A percentile compares a stretch with the other conserved stretches of the same genome.
These are phyloP conservation scores for Cavia porcellus DNA, from an alignment of 2,113 vertebrate species.

Conservation along the genomic window DNA sequence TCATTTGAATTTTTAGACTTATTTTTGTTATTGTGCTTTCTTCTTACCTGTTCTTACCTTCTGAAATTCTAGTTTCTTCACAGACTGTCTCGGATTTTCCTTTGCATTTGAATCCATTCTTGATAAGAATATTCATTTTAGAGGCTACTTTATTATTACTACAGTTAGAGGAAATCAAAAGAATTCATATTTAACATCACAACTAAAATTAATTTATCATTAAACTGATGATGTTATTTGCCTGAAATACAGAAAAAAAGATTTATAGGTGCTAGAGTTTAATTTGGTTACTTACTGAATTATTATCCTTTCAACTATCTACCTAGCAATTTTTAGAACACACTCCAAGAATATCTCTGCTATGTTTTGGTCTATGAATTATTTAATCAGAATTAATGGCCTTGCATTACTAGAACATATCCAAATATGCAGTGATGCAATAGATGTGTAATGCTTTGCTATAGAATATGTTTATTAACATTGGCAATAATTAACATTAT, in stretches of 20 bases:
- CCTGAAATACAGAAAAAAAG: not conserved
- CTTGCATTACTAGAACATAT: constrained; percentile 43
- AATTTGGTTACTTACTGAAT: constrained; percentile 21
- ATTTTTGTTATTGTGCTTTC: constrained; percentile 78
- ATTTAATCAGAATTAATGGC: constrained; percentile 63
- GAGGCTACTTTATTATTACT: not conserved
- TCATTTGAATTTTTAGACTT: constrained; percentile 77
- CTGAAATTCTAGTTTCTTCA: constrained; percentile 47
- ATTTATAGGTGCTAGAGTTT: not conserved
- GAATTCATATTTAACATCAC: not conserved
- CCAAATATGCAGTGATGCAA: constrained; percentile 27
- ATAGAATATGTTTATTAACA: constrained; percentile 54
- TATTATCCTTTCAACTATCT: constrained; percentile 34
- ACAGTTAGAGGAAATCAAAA: not conserved
- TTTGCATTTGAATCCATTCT: constrained; percentile 53
- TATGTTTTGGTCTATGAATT: constrained; percentile 18
- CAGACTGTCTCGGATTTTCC: not conserved
- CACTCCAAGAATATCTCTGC: not conserved
- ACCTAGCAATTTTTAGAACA: constrained; percentile 11
- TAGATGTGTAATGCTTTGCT: not conserved
- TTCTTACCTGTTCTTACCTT: constrained; percentile 5
- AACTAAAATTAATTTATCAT: constrained; percentile 27
- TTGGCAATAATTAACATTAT: not conserved
- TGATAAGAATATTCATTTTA: constrained; percentile 18
- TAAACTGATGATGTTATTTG: not conserved